Conservation (phyloP, 2,113 vertebrate species). For the Coreoperca whiteheadi region DNA sequence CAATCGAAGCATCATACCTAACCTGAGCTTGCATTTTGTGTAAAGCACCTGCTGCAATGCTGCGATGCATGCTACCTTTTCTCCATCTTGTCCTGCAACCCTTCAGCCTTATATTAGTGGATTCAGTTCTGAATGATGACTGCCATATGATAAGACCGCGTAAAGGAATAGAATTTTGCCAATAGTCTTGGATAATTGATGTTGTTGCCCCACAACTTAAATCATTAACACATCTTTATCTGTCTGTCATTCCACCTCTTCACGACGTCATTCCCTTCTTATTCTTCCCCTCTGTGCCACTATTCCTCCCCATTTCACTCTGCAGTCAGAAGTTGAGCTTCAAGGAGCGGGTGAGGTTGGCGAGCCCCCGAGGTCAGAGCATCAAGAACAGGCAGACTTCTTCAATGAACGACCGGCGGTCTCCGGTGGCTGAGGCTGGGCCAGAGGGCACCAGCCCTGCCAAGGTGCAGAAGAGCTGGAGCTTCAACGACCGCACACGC, state of each 20-base stretch:
- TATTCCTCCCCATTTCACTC: slow-evolving; percentile 46
- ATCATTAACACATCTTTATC: slow-evolving; percentile 1
- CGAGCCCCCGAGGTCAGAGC: slow-evolving; percentile 95
- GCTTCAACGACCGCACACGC: slow-evolving; percentile 96
- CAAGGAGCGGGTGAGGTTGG: slow-evolving; percentile 95
- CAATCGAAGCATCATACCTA: slow-evolving; percentile 10
- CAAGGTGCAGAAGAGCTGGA: slow-evolving; percentile 99
- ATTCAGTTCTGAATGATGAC: slow-evolving; percentile 27
- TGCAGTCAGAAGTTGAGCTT: slow-evolving; percentile 96
- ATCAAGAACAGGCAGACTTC: slow-evolving; percentile 93
- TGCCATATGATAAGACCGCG: background rate
- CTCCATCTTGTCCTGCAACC: slow-evolving; percentile 36
- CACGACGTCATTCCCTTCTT: slow-evolving; percentile 7
- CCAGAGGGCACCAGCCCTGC: slow-evolving; percentile 91
- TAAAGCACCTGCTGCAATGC: slow-evolving; percentile 35
- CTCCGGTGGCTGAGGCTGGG: slow-evolving; percentile 89
- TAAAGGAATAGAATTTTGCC: slow-evolving; percentile 9
- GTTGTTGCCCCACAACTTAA: background rate
- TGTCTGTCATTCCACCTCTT: slow-evolving; percentile 35
- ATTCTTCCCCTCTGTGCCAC: background rate
- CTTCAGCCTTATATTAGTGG: background rate
- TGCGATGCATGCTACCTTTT: slow-evolving; percentile 63
- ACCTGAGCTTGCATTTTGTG: slow-evolving; percentile 52
- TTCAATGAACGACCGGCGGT: slow-evolving; percentile 91
- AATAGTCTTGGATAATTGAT: background rate